A percentile compares a stretch with the other conserved stretches of the same genome.
These are phyloP conservation scores for Acipenser ruthenus DNA, from an alignment of 2,797 vertebrate genomes.

Conservation along the genomic window DNA sequence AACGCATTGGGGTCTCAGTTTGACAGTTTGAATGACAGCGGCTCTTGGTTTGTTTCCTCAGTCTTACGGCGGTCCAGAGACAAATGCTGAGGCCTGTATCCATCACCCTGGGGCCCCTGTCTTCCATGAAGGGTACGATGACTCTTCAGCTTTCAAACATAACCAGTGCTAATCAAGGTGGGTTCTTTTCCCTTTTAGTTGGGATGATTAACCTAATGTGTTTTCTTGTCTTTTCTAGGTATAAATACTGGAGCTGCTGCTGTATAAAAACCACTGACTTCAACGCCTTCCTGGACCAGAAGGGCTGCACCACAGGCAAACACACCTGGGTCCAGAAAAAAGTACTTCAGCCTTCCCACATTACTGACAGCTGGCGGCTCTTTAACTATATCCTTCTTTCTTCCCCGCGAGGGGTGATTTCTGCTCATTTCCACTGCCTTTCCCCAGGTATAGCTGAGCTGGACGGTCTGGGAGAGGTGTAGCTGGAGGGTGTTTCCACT, in stretches of 20 bases:
- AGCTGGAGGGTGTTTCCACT: no score
- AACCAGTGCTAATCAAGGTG: no score
- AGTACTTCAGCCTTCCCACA: slow-evolving; percentile 38
- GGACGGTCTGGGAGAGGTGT: no score
- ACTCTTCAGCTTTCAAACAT: no score
- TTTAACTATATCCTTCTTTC: no score
- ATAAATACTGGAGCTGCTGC: slow-evolving; percentile 97
- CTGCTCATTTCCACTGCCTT: no score
- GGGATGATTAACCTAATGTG: background rate
- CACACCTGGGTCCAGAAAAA: slow-evolving; percentile 74
- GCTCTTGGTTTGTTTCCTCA: slow-evolving; percentile 35
- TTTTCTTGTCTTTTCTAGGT: slow-evolving; percentile 46
- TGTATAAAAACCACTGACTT: slow-evolving; percentile 80
- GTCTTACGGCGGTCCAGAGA: slow-evolving; percentile 67
- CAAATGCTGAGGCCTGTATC: slow-evolving; percentile 63
- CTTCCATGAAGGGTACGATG: slow-evolving; percentile 86
- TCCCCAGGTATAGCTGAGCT: no score
- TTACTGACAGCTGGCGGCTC: no score
- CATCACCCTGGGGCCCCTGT: slow-evolving; percentile 79
- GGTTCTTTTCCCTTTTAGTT: no score
- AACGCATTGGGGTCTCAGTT: no score
- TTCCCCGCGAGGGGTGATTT: no score
- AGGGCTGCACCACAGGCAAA: slow-evolving; percentile 71
- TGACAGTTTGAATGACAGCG: background rate
- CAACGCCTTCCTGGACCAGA: slow-evolving; percentile 82